These are phyloP conservation scores for Rhopalosiphum padi DNA, from an alignment of 1,140 invertebrate species.

Conservation along the genomic window DNA sequence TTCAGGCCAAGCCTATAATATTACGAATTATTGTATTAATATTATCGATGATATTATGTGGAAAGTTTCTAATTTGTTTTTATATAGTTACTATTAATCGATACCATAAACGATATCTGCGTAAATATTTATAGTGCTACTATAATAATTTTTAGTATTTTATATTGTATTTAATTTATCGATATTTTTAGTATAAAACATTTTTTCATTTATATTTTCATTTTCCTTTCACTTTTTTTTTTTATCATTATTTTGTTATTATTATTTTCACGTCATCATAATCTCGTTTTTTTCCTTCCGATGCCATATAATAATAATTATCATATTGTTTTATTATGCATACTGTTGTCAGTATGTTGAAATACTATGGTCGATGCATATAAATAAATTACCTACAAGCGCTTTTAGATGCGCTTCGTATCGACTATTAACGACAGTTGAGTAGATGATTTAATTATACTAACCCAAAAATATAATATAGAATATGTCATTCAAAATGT, in stretches of 20 bases:
- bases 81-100: no score
- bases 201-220: neutral
- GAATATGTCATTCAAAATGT: neutral
- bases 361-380: neutral
- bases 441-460: neutral
- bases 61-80: neutral
- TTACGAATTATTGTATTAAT: no score
- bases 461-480: neutral
- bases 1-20: neutral
- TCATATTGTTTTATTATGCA: neutral
- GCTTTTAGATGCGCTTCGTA: neutral
- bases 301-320: neutral
- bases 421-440: neutral
- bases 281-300: neutral
- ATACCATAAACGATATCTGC: no score
- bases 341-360: neutral
- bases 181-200: no score
- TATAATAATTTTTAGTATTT: no score
- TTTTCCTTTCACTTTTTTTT: neutral
- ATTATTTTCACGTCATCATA: neutral
- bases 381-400: neutral
- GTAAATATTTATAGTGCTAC: no score
- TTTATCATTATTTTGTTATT: neutral
- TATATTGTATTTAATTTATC: no score
- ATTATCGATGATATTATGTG: neutral